Base-by-base conservation (phyloP, 2,797 vertebrate genomes). In the Taenioides sp. region DNA sequence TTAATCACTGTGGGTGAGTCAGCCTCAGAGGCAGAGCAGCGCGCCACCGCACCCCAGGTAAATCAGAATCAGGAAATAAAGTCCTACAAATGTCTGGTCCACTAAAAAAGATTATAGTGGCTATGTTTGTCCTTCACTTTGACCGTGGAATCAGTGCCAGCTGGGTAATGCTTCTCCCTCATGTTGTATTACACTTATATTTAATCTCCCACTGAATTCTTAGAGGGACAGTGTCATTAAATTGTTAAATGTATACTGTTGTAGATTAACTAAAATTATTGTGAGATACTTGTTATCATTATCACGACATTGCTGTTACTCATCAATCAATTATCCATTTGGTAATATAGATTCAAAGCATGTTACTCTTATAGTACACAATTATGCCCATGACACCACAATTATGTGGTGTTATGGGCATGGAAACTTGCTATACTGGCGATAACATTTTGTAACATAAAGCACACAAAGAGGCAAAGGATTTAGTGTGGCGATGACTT, bases 141-240 rank as follows among this genome's bases (percentile, higher is more conserved):
- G 89, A 92, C 91, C 87, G 90, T 91, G 89, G 81, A 91, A 88
- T 85, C 75, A 80, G 73, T 86, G 82, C 83, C 81, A 85, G 67
- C 77, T 77, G 80, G 79, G 78, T 81, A 82, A 80, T 80, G 67
- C 69, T 57, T 85, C 76, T 88, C 85, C 84, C 84, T 90, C 82
- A 84, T 80, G 81, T 82, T 85, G 79, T 84, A 87, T 88, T 87
- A 91, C 81, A 88, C 86, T 86, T 87, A 85, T 87, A 89, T 90
- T 91, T 89, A 90, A 88, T 87, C 87, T 82, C 83, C 79, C 73
- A 74, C 74, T 66, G 74, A 76, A 82, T 88, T 83, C 86, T 87
- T 64, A 77, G 84, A 89, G 87, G 88, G 81, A 83, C 76, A 78
- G 80, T 84, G 79, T 67, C 82, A 81, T 88, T 84, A 86, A 85